Conservation (phyloP, 2,888 invertebrate genomes). For the Podotricha telesiphe region DNA sequence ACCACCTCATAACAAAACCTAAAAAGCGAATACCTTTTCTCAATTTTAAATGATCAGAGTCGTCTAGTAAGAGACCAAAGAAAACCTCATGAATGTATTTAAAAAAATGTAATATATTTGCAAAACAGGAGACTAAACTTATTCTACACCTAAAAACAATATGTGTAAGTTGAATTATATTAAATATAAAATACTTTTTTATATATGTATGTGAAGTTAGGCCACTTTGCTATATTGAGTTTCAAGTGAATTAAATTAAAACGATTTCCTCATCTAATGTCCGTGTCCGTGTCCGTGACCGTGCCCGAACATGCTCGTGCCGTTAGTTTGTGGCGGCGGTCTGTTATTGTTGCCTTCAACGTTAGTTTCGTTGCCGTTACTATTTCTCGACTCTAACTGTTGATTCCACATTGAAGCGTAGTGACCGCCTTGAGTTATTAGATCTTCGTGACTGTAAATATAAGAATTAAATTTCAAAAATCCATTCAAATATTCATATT, state of each 20-base stretch:
- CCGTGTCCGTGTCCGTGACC: constrained; percentile 53
- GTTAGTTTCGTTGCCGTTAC: constrained; percentile 51
- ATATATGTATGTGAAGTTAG: background rate
- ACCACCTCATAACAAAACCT: no score
- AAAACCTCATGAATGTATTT: no score
- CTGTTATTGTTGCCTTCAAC: constrained; percentile 49
- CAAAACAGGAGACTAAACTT: no score
- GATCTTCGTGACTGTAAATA: constrained; percentile 87
- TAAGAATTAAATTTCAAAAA: background rate
- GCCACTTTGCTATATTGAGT: background rate
- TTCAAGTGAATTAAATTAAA: background rate
- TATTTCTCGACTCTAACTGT: constrained; percentile 86
- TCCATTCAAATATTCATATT: background rate
- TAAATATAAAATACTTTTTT: no score
- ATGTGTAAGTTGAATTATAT: no score
- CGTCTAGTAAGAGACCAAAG: no score
- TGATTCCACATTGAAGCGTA: constrained; percentile 98
- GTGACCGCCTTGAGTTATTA: constrained; percentile 87
- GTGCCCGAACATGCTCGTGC: constrained; percentile 50
- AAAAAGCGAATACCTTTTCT: no score
- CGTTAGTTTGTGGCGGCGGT: constrained; percentile 47
- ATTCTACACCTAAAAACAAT: no score
- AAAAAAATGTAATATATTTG: no score
- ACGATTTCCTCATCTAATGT: constrained; percentile 45
- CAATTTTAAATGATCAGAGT: no score